A percentile compares a stretch with the other conserved stretches of the same genome.
These are phyloP conservation scores for Vultur gryphus DNA, from an alignment of 2,797 vertebrate species.

Conservation along the genomic window DNA sequence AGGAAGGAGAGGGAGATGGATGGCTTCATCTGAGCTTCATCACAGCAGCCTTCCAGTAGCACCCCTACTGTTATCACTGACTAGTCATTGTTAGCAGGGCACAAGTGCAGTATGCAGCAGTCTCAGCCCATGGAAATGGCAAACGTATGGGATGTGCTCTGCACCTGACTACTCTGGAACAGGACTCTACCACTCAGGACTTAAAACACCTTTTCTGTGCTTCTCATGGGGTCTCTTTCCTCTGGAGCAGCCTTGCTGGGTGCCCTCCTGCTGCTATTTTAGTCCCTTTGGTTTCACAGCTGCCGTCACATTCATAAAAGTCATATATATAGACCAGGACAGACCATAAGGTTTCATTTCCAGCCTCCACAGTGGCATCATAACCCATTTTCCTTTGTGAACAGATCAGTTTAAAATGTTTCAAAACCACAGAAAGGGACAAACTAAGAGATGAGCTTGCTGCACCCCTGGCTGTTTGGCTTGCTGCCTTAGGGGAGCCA, in stretches of 20 bases:
- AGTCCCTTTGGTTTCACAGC: background rate
- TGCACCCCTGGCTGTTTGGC: background rate
- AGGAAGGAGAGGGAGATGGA: background rate
- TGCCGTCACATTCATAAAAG: background rate
- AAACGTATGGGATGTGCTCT: background rate
- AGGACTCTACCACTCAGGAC: background rate
- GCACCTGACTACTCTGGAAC: background rate
- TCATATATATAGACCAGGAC: background rate
- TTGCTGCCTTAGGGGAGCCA: background rate
- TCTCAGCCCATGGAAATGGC: background rate
- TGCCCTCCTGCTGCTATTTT: background rate
- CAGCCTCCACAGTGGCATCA: background rate
- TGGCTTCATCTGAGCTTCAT: background rate
- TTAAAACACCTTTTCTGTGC: background rate
- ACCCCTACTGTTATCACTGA: background rate
- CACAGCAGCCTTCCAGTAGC: background rate
- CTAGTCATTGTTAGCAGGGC: background rate
- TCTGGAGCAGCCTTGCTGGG: background rate
- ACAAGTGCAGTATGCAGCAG: background rate
- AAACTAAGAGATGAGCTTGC: background rate
- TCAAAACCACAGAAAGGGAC: conserved; percentile 16
- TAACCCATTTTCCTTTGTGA: background rate
- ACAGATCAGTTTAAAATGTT: background rate
- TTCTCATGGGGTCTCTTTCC: background rate
- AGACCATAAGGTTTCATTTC: background rate